phyloP scores from a whole-genome alignment of 2,113 vertebrate genomes.

The Sigmodon hispidus region DNA sequence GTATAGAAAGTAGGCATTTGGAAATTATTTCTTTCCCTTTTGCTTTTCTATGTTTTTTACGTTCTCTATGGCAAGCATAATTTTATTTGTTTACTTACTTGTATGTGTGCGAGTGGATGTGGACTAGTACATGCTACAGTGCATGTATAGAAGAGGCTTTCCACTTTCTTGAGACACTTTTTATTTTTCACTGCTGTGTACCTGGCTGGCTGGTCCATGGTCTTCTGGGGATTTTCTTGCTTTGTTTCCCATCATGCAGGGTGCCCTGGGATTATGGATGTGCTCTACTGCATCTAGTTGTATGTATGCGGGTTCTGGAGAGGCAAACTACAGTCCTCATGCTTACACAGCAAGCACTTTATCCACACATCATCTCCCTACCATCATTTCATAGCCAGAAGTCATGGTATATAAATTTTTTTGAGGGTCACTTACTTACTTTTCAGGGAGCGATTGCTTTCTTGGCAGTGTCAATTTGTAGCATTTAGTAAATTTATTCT shows the following conservation, averaged over 20 bases:
- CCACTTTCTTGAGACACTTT: neutral
- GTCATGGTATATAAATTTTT: neutral
- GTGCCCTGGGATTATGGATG: neutral
- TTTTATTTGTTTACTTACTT: neutral
- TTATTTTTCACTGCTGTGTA: neutral
- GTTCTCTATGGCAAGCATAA: neutral
- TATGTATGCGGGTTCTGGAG: neutral
- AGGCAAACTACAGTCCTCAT: neutral
- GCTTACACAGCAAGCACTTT: neutral
- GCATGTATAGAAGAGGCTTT: neutral
- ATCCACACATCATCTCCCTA: neutral
- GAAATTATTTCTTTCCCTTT: neutral
- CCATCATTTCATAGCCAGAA: neutral
- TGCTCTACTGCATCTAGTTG: neutral
- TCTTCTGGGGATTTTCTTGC: neutral
- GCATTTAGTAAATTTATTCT: neutral
- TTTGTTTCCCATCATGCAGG: neutral
- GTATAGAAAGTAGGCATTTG: fast-evolving
- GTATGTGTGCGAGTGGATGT: neutral
- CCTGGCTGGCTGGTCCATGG: neutral
- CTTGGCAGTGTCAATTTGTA: neutral
- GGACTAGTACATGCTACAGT: neutral
- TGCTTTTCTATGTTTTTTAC: neutral
- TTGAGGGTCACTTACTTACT: neutral
- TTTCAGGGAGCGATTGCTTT: neutral